Evolutionary conservation across 2,113 vertebrate genomes (phyloP), one percentile per base, ranked within the genome.

Genomic region (Epinephelus fuscoguttatus): DNA sequence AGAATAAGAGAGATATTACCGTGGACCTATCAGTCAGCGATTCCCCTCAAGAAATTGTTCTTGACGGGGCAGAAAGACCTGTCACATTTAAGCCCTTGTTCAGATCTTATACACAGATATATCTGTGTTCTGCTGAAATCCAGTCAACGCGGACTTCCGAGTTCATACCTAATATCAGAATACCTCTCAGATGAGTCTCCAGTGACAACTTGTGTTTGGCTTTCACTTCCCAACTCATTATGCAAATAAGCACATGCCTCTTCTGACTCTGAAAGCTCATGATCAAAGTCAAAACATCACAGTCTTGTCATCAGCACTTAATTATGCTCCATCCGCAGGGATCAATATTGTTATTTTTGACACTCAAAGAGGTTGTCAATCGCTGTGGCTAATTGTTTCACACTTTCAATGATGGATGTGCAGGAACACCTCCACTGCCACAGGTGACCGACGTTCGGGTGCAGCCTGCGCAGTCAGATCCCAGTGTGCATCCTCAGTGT

Each of bases 31-130:
- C 85, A 75, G 59, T 88, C 83, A 82, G 55, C 19, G 4, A 18
- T 68, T 80, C 60, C 74, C 85, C 81, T 70, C 61, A 66, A 77
- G 76, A 86, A 81, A 81, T 75, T 0, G 23, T 40, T 84, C 63
- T 67, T 84, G 84, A 77, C 12, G 6, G 85, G 60, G 10, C 82
- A 84, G 86, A 79, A 83, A 82, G 79, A 76, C 68, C 76, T 82
- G 84, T 80, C 88, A 86, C 27, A 86, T 85, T 45, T 69, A 79
- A 60, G 75, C 25, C 9, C 3, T 61, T 55, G 68, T 82, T 84
- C 76, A 78, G 17, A 81, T 81, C 53, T 68, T 40, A 56, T 1
- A 10, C 55, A 1, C 33, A 33, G 47, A 80, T 81, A 60, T 42
- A 70, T 60, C 74, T 27, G 18, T 23, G 49, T 60, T 50, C 69